Evolutionary conservation across 2,113 vertebrate species (phyloP).

Genomic region (Malurus alboscapulatus): DNA sequence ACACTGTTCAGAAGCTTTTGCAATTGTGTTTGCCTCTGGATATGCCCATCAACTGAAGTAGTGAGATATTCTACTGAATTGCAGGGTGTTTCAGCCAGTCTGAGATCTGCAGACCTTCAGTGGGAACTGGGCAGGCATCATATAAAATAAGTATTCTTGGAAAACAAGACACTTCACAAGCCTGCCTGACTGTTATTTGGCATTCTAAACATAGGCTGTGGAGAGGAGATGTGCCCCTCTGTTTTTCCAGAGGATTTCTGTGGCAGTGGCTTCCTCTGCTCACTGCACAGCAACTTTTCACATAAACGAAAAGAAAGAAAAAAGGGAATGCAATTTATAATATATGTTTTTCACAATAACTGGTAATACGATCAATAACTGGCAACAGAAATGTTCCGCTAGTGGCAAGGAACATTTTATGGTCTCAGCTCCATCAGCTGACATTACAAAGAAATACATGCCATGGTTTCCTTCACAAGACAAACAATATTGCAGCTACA

Average conservation of each 20-base stretch:
- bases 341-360: conserved; percentile 52
- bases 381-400: conserved; percentile 31
- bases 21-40: background rate
- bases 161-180: background rate
- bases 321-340: background rate
- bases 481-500: conserved; percentile 36
- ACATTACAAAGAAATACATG: conserved; percentile 27
- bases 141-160: background rate
- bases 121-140: background rate
- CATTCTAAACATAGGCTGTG: background rate
- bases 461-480: conserved; percentile 33
- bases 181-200: background rate
- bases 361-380: conserved; percentile 47
- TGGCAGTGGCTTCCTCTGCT: background rate
- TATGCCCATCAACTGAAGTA: background rate
- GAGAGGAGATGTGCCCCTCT: background rate
- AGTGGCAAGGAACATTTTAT: conserved; percentile 49
- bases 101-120: background rate
- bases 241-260: background rate
- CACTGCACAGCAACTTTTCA: background rate
- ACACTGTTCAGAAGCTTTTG: background rate
- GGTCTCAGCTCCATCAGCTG: conserved; percentile 8
- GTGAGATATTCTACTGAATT: background rate
- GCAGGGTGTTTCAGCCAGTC: background rate
- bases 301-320: background rate